A percentile compares a stretch with the other conserved stretches of the same genome.
phyloP scores from a whole-genome alignment of 1,140 invertebrate genomes.

The Pogonognathellus flavescens region DNA sequence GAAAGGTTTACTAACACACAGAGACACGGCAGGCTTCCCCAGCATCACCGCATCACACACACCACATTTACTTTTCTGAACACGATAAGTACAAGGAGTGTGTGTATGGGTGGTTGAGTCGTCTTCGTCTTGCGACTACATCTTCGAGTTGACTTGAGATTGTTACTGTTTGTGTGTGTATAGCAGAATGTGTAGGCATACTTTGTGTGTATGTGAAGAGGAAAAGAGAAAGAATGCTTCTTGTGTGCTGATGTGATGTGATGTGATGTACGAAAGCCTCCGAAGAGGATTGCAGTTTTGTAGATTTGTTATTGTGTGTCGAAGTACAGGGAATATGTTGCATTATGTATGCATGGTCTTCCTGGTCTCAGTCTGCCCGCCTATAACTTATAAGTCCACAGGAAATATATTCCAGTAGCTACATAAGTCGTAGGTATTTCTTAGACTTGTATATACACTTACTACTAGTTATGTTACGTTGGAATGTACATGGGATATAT shows the following conservation, averaged over 20 bases:
- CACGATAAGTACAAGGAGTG: not conserved
- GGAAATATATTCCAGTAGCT: not conserved
- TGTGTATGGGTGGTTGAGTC: not conserved
- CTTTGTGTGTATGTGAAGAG: too few species aligned
- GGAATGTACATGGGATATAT: not conserved
- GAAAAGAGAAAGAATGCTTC: constrained; percentile 39
- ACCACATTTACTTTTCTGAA: too few species aligned
- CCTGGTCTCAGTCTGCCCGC: not conserved
- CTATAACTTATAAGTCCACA: not conserved
- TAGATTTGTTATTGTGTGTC: constrained; percentile 50
- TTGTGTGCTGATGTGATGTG: constrained; percentile 46
- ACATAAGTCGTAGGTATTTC: not conserved
- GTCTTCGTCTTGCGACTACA: not conserved
- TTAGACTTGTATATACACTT: not conserved
- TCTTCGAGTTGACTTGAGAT: constrained; percentile 17
- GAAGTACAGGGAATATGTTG: constrained; percentile 44
- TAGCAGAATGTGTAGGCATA: too few species aligned
- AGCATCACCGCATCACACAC: too few species aligned
- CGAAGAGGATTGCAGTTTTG: constrained; percentile 20
- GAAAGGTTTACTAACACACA: too few species aligned
- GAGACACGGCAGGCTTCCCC: too few species aligned
- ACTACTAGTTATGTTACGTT: not conserved
- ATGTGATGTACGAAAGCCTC: constrained; percentile 21
- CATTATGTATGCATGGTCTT: constrained; percentile 48
- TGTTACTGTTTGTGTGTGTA: not conserved